Base-by-base conservation (phyloP, 2,113 vertebrate species). In the Silurus asotus region DNA sequence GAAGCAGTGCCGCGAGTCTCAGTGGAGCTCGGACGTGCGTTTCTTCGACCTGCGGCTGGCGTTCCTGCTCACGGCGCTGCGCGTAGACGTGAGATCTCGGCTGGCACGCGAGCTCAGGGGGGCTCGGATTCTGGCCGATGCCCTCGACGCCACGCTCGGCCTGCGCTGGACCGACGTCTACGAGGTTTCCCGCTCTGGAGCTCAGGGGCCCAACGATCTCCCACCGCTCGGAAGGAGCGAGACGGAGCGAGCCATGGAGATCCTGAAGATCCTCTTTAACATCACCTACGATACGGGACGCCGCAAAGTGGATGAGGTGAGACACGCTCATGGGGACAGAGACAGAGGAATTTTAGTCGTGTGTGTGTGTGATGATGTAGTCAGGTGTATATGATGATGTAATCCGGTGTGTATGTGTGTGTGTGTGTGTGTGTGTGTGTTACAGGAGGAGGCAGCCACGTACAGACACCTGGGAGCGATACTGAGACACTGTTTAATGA, bases 201-300 rank as follows among this genome's bases (percentile, higher is more conserved):
- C 92, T 70, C 90, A 87, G 0, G 89, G 90, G 0, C 82, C 61
- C 0, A 89, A 91, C 0, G 91, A 93, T 6, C 90, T 96, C 51
- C 95, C 93, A 0, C 94, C 92, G 6, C 91, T 99, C 61, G 95
- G 95, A 69, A 93, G 95, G 2, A 93, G 96, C 87, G 95, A 97
- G 91, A 95, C 95, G 0, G 97, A 98, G 88, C 91, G 94, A 7
- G 95, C 95, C 88, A 98, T 98, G 97, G 97, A 98, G 91, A 96
- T 97, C 87, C 95, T 99, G 81, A 99, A 99, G 92, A 96, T 98
- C 90, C 96, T 99, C 62, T 99, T 99, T 91, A 99, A 98, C 58
- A 94, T 98, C 92, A 99, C 97, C 17, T 97, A 96, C 58, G 96
- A 98, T 87, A 95, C 93, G 56, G 89, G 92, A 91, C 96, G 91